Evolutionary conservation across 2,888 invertebrate species (phyloP).

Genomic region (Hyposoter didymator): DNA sequence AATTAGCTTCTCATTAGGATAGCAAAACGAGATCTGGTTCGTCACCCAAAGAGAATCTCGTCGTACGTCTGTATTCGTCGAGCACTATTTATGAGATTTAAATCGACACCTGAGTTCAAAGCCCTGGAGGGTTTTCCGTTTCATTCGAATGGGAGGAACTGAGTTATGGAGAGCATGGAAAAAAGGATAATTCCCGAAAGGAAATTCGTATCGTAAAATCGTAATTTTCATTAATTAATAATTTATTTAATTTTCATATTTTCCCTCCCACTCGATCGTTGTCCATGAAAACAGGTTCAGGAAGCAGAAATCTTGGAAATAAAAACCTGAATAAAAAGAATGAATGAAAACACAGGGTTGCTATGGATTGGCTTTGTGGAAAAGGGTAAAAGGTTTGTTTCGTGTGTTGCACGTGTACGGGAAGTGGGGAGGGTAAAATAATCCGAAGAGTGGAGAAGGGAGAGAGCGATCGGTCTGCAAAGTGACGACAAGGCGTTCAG

Average conservation of each 20-base stretch:
- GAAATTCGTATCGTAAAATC: no score
- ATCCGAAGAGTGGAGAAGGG: constrained; percentile 44
- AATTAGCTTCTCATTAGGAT: constrained; percentile 57
- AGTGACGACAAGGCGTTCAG: constrained; percentile 56
- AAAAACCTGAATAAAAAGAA: background rate
- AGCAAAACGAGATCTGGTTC: background rate
- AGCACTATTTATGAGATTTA: background rate
- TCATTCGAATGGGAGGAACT: constrained; percentile 40
- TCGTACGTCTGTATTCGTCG: constrained; percentile 24
- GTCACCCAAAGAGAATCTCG: constrained; percentile 15
- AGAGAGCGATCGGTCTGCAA: constrained; percentile 54
- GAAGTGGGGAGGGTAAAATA: constrained; percentile 49
- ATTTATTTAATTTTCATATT: background rate
- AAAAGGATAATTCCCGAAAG: no score
- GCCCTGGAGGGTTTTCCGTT: constrained; percentile 1
- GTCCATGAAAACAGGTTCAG: background rate
- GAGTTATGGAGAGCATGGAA: constrained; percentile 2
- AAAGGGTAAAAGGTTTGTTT: constrained; percentile 44
- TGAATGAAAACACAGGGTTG: background rate
- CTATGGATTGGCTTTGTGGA: constrained; percentile 7
- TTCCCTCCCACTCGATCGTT: background rate
- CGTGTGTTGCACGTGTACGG: constrained; percentile 47
- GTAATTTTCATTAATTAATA: background rate
- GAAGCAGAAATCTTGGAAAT: background rate
- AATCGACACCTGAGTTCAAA: constrained; percentile 13